Evolutionary conservation across 2,888 invertebrate species (phyloP).

Genomic region (Allygus modestus): DNA sequence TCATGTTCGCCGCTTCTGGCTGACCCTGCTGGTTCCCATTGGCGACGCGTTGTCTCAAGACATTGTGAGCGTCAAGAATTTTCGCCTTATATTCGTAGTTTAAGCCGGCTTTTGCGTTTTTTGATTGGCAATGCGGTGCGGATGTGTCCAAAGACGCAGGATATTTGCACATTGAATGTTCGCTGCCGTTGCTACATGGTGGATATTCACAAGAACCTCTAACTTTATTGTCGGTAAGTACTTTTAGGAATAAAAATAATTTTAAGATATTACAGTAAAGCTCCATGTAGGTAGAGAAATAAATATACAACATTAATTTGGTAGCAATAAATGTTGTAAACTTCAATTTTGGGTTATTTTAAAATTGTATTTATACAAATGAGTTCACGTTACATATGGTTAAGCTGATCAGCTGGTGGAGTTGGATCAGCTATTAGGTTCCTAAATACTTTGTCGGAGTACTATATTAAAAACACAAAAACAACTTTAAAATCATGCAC

Average conservation of each 20-base stretch:
- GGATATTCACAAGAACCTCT: neutral
- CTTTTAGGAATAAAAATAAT: too few species aligned
- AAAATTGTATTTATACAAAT: too few species aligned
- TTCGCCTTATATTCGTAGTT: neutral
- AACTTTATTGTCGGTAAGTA: neutral
- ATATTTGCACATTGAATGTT: constrained; percentile 25
- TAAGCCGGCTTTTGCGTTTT: neutral
- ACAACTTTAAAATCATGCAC: too few species aligned
- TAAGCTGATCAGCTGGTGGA: too few species aligned
- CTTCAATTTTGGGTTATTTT: too few species aligned
- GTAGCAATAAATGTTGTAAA: neutral
- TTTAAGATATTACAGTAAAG: too few species aligned
- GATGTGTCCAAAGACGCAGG: neutral
- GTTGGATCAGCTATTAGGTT: too few species aligned
- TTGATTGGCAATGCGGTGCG: neutral
- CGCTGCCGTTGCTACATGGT: neutral
- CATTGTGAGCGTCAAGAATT: neutral
- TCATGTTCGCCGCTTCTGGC: constrained; percentile 22
- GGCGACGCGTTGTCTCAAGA: neutral
- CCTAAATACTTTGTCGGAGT: too few species aligned
- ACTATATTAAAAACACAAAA: too few species aligned
- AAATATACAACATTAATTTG: too few species aligned
- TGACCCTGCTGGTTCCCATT: neutral
- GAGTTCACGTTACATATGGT: too few species aligned
- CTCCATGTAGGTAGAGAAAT: too few species aligned